Evolutionary conservation across 2,797 vertebrate species (phyloP), one percentile per base, ranked within the genome.

Genomic region (Lindbergichthys nudifrons): DNA sequence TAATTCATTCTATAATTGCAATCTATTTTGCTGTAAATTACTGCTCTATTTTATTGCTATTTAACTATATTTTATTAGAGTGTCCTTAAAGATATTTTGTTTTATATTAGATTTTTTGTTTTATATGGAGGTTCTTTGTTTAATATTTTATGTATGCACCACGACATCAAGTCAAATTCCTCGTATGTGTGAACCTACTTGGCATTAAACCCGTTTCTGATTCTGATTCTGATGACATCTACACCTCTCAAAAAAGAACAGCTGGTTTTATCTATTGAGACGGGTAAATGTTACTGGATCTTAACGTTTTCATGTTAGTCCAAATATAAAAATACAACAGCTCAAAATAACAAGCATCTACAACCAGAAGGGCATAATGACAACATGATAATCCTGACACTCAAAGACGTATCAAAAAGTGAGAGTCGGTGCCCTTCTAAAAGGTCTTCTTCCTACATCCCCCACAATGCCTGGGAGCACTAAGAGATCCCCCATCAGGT

Each of bases 381-480:
- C 6, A n/a, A 4, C 16, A 43, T 52, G 26, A 14, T 13, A 53
- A 56, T 36, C 41, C 12, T 57, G 41, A 62, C 41, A 45, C 51
- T 43, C 14, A 56, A 10, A 54, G 45, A 65, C 36, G 19, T 30
- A 18, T 7, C 19, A 32, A n/a, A 19, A 47, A 36, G 23, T 10
- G 53, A 23, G 18, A 39, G 47, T 18, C 12, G 18, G 11, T 2
- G n/a, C 46, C 15, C 18, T 46, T 36, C 57, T 57, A 10, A 73
- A 18, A 45, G n/a, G 18, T 41, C 58, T 15, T 56, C 47, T 12
- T 23, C 50, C 62, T 65, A 53, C 68, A 70, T 54, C 4, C 56
- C 62, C 77, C 56, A 75, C 46, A 68, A 56, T 70, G 51, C 77
- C 15, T 7, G 3, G 50, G 53, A 21, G 43, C 47, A 50, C 19